A percentile compares a stretch with the other conserved stretches of the same genome.
phyloP scores from a whole-genome alignment of 2,888 invertebrate genomes.

The Synergus laeviventris region DNA sequence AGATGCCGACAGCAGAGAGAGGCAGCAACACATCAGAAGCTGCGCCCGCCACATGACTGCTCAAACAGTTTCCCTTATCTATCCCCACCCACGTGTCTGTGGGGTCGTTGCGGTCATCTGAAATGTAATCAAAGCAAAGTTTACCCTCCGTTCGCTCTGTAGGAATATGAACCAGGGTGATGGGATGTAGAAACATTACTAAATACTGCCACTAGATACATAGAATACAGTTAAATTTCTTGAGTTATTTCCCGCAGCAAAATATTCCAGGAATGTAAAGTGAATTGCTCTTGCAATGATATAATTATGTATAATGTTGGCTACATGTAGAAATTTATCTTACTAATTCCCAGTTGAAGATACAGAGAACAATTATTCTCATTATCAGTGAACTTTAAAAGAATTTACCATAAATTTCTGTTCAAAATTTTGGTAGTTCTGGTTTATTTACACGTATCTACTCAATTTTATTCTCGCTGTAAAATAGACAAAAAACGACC shows the following conservation, averaged over 20 bases:
- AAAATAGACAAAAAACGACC: no score
- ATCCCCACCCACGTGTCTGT: constrained; percentile 66
- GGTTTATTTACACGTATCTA: no score
- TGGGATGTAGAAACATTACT: neutral
- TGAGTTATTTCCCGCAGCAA: neutral
- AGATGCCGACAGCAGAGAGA: constrained; percentile 70
- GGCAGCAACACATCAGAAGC: constrained; percentile 71
- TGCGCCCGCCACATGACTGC: constrained; percentile 74
- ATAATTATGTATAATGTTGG: neutral
- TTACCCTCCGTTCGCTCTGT: constrained; percentile 39
- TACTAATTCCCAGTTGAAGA: no score
- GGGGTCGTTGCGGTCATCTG: constrained; percentile 68
- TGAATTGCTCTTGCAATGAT: neutral
- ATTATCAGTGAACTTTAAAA: no score
- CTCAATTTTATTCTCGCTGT: no score
- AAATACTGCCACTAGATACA: neutral
- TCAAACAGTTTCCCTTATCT: constrained; percentile 60
- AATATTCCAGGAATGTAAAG: neutral
- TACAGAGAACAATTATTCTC: no score
- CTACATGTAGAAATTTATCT: no score
- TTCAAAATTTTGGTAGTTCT: no score
- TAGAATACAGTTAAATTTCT: neutral
- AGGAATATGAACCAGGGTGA: constrained; percentile 41
- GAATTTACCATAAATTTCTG: no score
- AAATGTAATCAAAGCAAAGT: constrained; percentile 51